These are phyloP conservation scores for Pterois miles DNA, from an alignment of 2,797 vertebrate species.

Conservation along the genomic window DNA sequence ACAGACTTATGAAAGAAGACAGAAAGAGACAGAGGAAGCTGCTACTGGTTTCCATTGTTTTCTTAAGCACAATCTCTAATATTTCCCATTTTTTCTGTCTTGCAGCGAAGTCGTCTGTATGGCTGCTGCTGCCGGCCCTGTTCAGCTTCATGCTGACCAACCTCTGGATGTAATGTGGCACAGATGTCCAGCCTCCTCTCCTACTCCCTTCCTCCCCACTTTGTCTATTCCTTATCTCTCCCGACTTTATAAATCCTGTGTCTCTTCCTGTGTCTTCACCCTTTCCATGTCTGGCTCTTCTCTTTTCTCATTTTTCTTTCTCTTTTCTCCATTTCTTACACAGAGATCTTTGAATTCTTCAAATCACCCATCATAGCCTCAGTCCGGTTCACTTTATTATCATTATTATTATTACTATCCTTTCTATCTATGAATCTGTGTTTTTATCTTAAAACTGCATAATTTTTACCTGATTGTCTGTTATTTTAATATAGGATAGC, in stretches of 20 bases:
- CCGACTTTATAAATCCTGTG: not conserved
- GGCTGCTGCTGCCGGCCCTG: slow-evolving; percentile 62
- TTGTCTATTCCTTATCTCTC: not conserved
- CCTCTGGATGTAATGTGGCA: slow-evolving; percentile 46
- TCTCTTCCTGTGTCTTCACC: no score
- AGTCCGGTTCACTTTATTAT: no score
- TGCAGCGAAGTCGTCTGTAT: slow-evolving; percentile 64
- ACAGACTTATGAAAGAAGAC: not conserved
- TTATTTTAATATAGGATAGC: not conserved
- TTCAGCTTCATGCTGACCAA: slow-evolving; percentile 57
- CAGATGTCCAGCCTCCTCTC: not conserved
- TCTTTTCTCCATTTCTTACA: not conserved
- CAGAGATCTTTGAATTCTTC: no score
- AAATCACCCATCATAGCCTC: no score
- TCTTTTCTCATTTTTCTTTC: no score
- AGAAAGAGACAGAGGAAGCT: not conserved
- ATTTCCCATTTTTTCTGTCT: not conserved
- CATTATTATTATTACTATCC: no score
- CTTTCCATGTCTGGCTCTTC: not conserved
- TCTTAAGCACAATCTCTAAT: not conserved
- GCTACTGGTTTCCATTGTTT: not conserved
- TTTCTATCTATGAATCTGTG: not conserved
- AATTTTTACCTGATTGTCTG: slow-evolving; percentile 7
- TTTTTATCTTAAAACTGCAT: not conserved
- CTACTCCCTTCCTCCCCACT: not conserved